Base-by-base conservation (phyloP, 2,113 vertebrate genomes). In the Triplophysa dalaica region DNA sequence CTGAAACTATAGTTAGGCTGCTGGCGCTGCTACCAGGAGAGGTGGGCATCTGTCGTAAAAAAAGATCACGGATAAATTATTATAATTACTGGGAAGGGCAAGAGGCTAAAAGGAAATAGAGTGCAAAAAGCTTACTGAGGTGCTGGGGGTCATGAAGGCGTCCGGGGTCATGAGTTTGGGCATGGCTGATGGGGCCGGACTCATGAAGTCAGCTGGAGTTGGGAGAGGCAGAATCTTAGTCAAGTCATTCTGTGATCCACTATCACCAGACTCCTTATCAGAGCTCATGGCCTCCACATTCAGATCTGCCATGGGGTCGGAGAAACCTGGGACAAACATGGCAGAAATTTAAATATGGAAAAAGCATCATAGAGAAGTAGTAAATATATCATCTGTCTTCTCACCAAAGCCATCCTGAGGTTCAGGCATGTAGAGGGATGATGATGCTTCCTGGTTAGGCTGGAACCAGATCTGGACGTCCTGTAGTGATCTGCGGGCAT, bases 401-500 rank as follows among this genome's bases (percentile, higher is more conserved):
- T 92, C 84, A 98, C 98, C 93, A 76, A 98, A 95, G 52, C 93
- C 93, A 65, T 97, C 95, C 21, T 94, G 94, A 43, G 94, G 87
- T 77, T 91, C 82, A 60, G 94, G 90, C 63, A 95, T 86, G 5
- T 95, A 92, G 4, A 83, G 76, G 0, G 89, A 88, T 16, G 91
- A 86, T 17, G 91, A 93, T 80, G 94, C 91, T 45, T 89, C 91
- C 0, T 92, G 85, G 68, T 93, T 94, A n/a, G 97, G 96, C 77
- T 98, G 95, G 88, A 99, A 98, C 89, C 95, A 95, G 83, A 99
- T 98, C 90, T 99, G 97, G 13, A 99, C 98, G 84, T 99, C 96
- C 81, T 99, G 97, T 16, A 99, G 89, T 52, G 95, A 97, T 88
- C 98, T 94, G 80, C 21, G 52, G 84, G 68, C 41, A 87, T 48